These are phyloP conservation scores for Balaenoptera acutorostrata DNA, from an alignment of 2,113 vertebrate genomes.

Conservation along the genomic window DNA sequence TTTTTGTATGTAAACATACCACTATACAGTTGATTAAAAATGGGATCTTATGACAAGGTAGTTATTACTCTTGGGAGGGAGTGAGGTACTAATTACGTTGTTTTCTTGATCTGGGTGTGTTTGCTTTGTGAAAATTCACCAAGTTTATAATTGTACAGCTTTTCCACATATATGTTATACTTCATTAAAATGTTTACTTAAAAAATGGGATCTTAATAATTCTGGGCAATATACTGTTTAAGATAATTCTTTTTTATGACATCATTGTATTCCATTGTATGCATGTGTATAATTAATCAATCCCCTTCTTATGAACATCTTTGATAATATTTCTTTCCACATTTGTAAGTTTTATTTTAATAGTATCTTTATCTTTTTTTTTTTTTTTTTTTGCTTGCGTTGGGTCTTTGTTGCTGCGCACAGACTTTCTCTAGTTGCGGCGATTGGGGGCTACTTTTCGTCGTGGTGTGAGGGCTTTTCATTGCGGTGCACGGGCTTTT, in stretches of 20 bases:
- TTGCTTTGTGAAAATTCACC: not conserved
- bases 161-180: not conserved
- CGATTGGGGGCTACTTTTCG: no score
- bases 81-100: not conserved
- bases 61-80: not conserved
- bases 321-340: not conserved
- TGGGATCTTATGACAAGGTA: not conserved
- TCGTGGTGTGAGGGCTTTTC: no score
- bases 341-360: not conserved
- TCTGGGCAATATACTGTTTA: not conserved
- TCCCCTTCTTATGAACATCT: not conserved
- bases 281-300: not conserved
- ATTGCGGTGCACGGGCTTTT: no score
- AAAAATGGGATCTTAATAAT: not conserved
- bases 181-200: not conserved
- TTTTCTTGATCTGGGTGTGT: not conserved
- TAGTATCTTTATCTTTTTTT: not conserved
- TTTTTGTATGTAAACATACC: not conserved
- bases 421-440: no score
- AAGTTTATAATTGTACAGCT: not conserved
- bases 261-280: not conserved
- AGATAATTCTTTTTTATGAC: not conserved
- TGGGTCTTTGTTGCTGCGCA: no score
- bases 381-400: no score
- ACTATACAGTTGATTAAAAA: not conserved